These are phyloP conservation scores for Pachyuromys duprasi DNA, from an alignment of 2,797 vertebrate genomes.

Conservation along the genomic window DNA sequence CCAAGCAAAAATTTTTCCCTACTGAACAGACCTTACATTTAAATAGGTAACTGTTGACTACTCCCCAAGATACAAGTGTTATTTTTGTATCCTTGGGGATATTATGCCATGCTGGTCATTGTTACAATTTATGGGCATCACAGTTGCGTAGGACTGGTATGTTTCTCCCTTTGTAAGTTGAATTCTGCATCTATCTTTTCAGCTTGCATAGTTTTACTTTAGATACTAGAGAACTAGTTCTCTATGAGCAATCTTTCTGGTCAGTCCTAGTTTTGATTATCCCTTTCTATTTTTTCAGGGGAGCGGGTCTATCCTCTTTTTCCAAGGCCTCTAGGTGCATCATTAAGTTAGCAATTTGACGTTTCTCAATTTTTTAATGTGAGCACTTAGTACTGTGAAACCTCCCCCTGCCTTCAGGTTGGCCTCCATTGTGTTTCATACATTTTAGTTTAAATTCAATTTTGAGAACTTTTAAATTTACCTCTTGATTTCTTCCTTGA, in stretches of 20 bases:
- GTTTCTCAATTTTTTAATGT: neutral
- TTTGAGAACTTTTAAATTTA: neutral
- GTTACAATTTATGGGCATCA: neutral
- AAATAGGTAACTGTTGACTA: neutral
- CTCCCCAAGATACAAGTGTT: neutral
- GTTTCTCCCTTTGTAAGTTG: neutral
- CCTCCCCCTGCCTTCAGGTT: neutral
- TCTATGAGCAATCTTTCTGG: neutral
- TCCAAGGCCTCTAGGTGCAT: neutral
- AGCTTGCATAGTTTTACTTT: neutral
- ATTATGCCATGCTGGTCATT: neutral
- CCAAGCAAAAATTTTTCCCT: neutral
- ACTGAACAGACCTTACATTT: neutral
- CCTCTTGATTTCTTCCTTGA: neutral
- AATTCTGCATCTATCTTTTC: neutral
- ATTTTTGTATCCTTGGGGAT: neutral
- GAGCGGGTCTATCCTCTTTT: neutral
- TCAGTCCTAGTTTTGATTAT: neutral
- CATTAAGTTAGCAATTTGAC: neutral
- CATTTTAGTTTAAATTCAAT: neutral
- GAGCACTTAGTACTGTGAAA: neutral
- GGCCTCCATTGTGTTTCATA: neutral
- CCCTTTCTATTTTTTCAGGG: neutral
- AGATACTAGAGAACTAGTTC: neutral
- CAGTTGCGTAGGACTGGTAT: neutral